Percentiles rank a stretch among this genome's conserved stretches.
phyloP scores from a whole-genome alignment of 1,140 invertebrate species.

The Saxidomus purpurata region DNA sequence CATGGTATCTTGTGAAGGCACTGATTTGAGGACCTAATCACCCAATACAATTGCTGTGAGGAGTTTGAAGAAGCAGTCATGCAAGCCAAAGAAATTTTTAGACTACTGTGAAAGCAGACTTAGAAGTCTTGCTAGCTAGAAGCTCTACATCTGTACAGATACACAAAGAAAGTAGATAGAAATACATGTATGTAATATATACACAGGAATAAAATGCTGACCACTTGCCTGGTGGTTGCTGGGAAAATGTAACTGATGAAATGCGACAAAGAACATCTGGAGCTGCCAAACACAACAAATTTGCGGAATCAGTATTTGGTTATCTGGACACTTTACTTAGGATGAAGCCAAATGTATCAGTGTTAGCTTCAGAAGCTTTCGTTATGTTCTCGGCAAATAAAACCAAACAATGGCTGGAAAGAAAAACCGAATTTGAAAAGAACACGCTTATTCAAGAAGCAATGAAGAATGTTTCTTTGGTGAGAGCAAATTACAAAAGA shows the following conservation, averaged over 20 bases:
- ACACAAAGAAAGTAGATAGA: too few relatives aligned
- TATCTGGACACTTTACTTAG: slow-evolving; percentile 51
- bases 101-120: too few relatives aligned
- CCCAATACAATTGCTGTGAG: too few relatives aligned
- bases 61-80: too few relatives aligned
- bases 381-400: slow-evolving; percentile 70
- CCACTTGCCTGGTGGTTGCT: slow-evolving; percentile 57
- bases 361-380: too few relatives aligned
- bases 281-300: slow-evolving; percentile 64
- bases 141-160: too few relatives aligned
- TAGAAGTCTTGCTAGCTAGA: too few relatives aligned
- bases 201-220: not conserved
- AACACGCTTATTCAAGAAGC: slow-evolving; percentile 13
- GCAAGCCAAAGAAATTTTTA: too few relatives aligned
- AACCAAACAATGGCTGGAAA: slow-evolving; percentile 64
- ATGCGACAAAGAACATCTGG: slow-evolving; percentile 1
- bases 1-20: too few relatives aligned
- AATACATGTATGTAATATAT: not conserved
- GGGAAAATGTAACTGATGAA: not conserved
- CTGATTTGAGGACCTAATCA: too few relatives aligned
- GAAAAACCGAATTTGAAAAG: slow-evolving; percentile 53
- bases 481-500: too few relatives aligned
- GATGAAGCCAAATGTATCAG: slow-evolving; percentile 43
- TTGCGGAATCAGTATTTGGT: slow-evolving; percentile 58
- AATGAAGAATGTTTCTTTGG: too few relatives aligned